phyloP scores from a whole-genome alignment of 2,888 invertebrate species.

The Hyles lineata region DNA sequence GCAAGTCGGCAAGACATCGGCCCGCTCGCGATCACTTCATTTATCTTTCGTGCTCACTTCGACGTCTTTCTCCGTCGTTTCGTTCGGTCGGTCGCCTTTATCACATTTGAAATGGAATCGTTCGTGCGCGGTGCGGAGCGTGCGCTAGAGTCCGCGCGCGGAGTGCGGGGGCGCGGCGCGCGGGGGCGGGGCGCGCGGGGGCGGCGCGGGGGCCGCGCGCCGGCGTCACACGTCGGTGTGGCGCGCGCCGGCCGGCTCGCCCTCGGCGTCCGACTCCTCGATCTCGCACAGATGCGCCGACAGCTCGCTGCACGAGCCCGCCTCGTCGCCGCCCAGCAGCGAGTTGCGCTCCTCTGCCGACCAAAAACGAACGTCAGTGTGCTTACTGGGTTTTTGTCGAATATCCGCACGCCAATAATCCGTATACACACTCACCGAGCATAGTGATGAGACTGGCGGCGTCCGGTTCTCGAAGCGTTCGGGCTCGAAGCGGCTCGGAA shows the following conservation, averaged over 20 bases:
- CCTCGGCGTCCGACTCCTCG: conserved; percentile 93
- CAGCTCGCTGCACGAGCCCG: conserved; percentile 91
- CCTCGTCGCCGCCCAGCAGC: conserved; percentile 85
- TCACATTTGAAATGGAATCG: neutral
- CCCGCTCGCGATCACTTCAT: neutral
- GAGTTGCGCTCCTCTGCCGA: conserved; percentile 89
- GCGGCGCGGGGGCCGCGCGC: conserved; percentile 53
- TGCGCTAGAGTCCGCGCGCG: conserved; percentile 41
- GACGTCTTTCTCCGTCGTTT: neutral
- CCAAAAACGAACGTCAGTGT: neutral
- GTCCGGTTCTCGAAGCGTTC: conserved; percentile 83
- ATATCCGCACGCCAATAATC: no score
- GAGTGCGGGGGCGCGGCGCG: conserved; percentile 35
- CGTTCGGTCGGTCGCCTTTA: neutral
- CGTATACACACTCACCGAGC: conserved; percentile 73
- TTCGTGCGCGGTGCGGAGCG: conserved; percentile 28
- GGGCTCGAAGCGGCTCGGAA: conserved; percentile 70
- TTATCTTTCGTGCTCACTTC: no score
- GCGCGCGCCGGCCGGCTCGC: conserved; percentile 63
- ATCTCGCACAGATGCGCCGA: conserved; percentile 96
- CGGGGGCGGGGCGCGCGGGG: neutral
- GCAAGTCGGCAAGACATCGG: conserved; percentile 14
- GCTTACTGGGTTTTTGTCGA: conserved; percentile 29
- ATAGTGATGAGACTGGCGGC: conserved; percentile 89
- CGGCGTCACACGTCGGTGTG: conserved; percentile 75